Evolutionary conservation across 2,888 invertebrate genomes (phyloP), one percentile per base, ranked within the genome.

Genomic region (Watsonalla binaria): DNA sequence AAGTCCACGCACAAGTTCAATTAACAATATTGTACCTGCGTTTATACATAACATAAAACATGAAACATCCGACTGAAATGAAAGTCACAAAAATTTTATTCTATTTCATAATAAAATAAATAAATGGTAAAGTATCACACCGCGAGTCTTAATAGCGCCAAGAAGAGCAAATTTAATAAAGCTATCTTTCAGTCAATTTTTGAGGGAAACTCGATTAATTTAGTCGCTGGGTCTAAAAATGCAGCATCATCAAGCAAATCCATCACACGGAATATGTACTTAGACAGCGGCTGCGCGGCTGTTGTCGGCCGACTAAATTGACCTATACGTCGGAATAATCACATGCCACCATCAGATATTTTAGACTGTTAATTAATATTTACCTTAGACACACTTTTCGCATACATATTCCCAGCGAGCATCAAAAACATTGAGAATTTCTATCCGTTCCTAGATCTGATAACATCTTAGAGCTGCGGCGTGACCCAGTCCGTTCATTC

Each of bases 151-250:
- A 6, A 39, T 39, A 9, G 39, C 39, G 39, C 9, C 39, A 39
- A 39, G 11, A 42, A 54, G 56, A 46, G 52, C 58, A 65, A 70
- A 75, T 73, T 77, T 71, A 69, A 77, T 76, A 63, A 71, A 72
- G 74, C 58, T 65, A 68, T 62, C 70, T 74, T 74, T 66, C 57
- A 63, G 61, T 54, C 56, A 54, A 55, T 65, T 63, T 67, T 55
- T 58, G 68, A 61, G 51, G 83, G 80, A 87, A 85, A 82, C 82
- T 80, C 67, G 72, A 80, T 84, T 69, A 80, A 76, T 72, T 73
- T 65, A 67, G 62, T 64, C 61, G 60, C 63, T 52, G 59, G 59
- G 65, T 59, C 55, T 57, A 70, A 76, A 78, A 79, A 65, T 60
- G 82, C 80, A 63, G 51, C 65, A 69, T 84, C 83, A 85, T 65